Base-by-base conservation (phyloP, 2,113 vertebrate genomes). In the Oreochromis spilurus region DNA sequence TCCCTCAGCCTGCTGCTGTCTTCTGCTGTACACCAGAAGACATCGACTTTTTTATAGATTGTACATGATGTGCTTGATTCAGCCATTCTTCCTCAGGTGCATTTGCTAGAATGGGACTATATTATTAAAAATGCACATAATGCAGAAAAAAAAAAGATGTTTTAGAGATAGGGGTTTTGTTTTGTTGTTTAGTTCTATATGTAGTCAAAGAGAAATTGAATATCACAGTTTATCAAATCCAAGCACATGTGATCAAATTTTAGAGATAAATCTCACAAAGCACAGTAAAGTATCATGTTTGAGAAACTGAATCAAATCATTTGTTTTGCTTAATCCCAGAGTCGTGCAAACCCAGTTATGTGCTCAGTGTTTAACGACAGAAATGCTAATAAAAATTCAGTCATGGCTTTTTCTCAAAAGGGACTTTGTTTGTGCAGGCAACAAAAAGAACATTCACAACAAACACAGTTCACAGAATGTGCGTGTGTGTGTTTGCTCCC, bases 51-150 rank as follows among this genome's bases (percentile, higher is more conserved):
- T 52, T 50, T 4, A 77, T 52, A 52, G 72, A 52, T n/a, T 77
- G 26, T 13, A n/a, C 24, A n/a, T n/a, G 26, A 77, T 77, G 26
- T 31, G 70, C 70, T 75, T 75, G 40, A 7, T 45, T 48, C 43
- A 75, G 24, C 29, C 43, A 7, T 77, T 48, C 0, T 19, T n/a
- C 26, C 6, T 77, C 26, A 31, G 48, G 45, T 52, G 45, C 45
- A 31, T 48, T 2, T 75, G 16, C 26, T 31, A 31, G 43, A 31
- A 50, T 3, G 17, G 70, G 70, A 77, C 26, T 77, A 31, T 31
- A 19, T 31, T 50, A 75, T 29, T 48, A 26, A 48, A 72, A 75
- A 0, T 29, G 40, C 0, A 3, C 43, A 50, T n/a, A 50, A 0
- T 13, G 70, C 43, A 50, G 70, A 31, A 1, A 17, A 70, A n/a